Percentiles rank a stretch among this genome's conserved stretches.
These are phyloP conservation scores for Micromys minutus DNA, from an alignment of 2,113 vertebrate genomes.

Conservation along the genomic window DNA sequence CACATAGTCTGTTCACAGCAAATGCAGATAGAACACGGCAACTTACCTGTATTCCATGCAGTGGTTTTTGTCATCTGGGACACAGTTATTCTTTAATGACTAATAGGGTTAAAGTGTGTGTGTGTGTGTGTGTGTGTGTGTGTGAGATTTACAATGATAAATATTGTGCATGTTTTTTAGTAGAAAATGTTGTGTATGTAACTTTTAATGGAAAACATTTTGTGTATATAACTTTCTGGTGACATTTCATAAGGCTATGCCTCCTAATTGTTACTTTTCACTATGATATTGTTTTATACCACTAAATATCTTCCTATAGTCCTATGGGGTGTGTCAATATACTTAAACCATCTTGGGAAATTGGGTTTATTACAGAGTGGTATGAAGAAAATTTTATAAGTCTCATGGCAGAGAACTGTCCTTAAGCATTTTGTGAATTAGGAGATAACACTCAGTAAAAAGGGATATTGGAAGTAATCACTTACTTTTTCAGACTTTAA, in stretches of 20 bases:
- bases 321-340: neutral
- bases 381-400: neutral
- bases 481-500: constrained; percentile 31
- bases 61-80: neutral
- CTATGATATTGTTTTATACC: neutral
- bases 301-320: neutral
- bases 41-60: too few species aligned
- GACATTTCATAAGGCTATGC: neutral
- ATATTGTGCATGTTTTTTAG: neutral
- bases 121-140: neutral
- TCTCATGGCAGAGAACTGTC: neutral
- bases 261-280: neutral
- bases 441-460: neutral
- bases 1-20: too few species aligned
- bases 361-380: neutral
- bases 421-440: constrained; percentile 56
- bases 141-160: neutral
- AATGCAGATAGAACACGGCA: too few species aligned
- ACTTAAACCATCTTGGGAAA: constrained; percentile 32
- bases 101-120: neutral
- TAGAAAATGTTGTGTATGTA: neutral
- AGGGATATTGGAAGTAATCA: neutral
- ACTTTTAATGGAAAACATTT: neutral
- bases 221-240: neutral
- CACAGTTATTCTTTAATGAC: neutral